Percentiles rank a stretch among this genome's conserved stretches.
Evolutionary conservation across 2,888 invertebrate genomes (phyloP).

Genomic region (Nomada ferruginata): DNA sequence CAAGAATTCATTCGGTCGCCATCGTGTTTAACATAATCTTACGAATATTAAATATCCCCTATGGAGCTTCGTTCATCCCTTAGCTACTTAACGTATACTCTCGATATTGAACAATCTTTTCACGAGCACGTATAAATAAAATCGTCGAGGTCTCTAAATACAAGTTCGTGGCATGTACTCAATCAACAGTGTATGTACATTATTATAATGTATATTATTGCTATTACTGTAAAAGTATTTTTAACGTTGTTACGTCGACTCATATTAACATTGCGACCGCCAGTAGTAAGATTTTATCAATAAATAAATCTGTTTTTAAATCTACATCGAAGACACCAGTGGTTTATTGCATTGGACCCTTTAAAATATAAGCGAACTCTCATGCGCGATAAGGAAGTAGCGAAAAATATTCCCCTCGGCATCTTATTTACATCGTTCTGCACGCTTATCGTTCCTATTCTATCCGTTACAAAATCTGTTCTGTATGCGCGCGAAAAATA

Average conservation of each 20-base stretch:
- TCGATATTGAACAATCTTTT: not conserved
- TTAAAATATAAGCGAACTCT: not conserved
- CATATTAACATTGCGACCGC: constrained; percentile 56
- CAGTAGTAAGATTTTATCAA: constrained; percentile 59
- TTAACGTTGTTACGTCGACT: constrained; percentile 62
- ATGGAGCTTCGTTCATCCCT: not conserved
- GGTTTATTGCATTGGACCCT: constrained; percentile 57
- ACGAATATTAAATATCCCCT: not conserved
- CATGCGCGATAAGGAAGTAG: constrained; percentile 15
- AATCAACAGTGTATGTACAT: constrained; percentile 43
- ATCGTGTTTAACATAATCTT: constrained; percentile 24
- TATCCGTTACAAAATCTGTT: not conserved
- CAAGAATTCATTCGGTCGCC: not conserved
- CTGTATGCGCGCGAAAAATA: constrained; percentile 12
- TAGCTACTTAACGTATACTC: not conserved
- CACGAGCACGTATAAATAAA: constrained; percentile 9
- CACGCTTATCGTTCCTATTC: not conserved
- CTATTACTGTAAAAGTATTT: constrained; percentile 59
- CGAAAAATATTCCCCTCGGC: constrained; percentile 49
- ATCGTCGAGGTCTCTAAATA: constrained; percentile 7
- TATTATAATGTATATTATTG: constrained; percentile 25
- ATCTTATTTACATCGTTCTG: not conserved
- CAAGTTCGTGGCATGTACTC: constrained; percentile 20
- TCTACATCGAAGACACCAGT: constrained; percentile 59
- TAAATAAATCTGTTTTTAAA: constrained; percentile 70